Conservation (phyloP, 2,113 vertebrate species). For the Cyanoliseus patagonus region DNA sequence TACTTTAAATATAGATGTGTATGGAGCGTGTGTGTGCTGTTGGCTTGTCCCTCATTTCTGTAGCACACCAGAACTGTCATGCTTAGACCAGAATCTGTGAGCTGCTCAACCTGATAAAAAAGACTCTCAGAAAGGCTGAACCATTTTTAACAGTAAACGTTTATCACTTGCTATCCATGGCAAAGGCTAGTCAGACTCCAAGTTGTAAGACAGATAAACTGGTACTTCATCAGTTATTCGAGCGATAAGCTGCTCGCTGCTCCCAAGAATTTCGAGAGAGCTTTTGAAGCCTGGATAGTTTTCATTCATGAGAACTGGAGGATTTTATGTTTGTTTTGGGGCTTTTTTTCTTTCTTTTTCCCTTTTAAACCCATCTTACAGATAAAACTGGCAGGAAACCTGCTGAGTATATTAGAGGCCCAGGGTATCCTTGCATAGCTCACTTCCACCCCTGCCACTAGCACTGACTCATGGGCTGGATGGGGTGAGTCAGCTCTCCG, state of each 20-base stretch:
- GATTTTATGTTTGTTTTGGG: not conserved
- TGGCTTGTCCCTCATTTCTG: not conserved
- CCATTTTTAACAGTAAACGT: not conserved
- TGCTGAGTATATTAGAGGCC: not conserved
- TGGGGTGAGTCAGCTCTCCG: not conserved
- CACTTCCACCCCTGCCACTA: not conserved
- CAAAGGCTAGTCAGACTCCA: not conserved
- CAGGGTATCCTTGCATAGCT: not conserved
- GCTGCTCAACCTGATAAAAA: not conserved
- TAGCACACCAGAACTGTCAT: not conserved
- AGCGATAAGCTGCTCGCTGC: not conserved
- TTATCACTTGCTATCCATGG: not conserved
- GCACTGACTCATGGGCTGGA: not conserved
- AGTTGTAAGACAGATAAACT: not conserved
- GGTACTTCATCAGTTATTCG: not conserved
- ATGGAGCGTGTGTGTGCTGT: not conserved
- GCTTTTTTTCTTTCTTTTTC: not conserved
- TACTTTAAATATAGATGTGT: fast-evolving
- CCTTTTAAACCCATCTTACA: not conserved
- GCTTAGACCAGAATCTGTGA: not conserved
- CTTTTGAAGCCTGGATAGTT: not conserved
- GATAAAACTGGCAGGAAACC: constrained; percentile 28
- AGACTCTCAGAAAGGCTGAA: not conserved
- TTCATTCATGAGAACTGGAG: not conserved
- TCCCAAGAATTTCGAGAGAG: not conserved